Base-by-base conservation (phyloP, 2,888 invertebrate genomes). In the Apantesis nais region DNA sequence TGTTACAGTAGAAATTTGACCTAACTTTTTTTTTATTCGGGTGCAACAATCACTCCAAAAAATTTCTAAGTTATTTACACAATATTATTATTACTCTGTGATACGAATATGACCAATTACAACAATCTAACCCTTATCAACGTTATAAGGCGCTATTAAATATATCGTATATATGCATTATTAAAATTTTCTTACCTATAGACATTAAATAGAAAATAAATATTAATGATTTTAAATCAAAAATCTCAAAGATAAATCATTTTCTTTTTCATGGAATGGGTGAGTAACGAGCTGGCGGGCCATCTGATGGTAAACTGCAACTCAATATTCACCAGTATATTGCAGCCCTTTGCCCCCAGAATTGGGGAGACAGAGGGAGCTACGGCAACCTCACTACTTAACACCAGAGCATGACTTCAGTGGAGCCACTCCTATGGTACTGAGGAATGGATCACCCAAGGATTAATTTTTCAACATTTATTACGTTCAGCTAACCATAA, bases 11-110 rank as follows among this genome's bases (percentile, higher is more conserved):
- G 25, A 69, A 73, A 70, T 65, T 69, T 41, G 62, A 68, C 19
- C 74, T 77, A 74, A 63, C 58, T 74, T 71, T 72, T 70, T 70
- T 70, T 66, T 73, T 55, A 29, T 39, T 34, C n/a, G 70, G 82
- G 79, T 79, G 79, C 82, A 79, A 81, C 82, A 64, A 68, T 58
- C 77, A 52, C 22, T 65, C 31, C 29, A 63, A 63, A 25, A 62
- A 63, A 63, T 37, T 25, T 63, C 31, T 34, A 48, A 65, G 0
- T 48, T 34, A 37, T 62, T n/a, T 37, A 62, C 16, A 29, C 29
- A 41, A 4, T 22, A 19, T 22, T 22, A 39, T 62, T n/a, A n/a
- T 25, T 25, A 16, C 39, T 2, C 25, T 25, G 25, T 39, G 9
- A 39, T 62, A 39, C 29, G 58, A 29, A 58, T 16, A 58, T 14